Percentiles rank a stretch among this genome's conserved stretches.
These are phyloP conservation scores for Listrodromus nycthemerus DNA, from an alignment of 2,888 invertebrate genomes.

Conservation along the genomic window DNA sequence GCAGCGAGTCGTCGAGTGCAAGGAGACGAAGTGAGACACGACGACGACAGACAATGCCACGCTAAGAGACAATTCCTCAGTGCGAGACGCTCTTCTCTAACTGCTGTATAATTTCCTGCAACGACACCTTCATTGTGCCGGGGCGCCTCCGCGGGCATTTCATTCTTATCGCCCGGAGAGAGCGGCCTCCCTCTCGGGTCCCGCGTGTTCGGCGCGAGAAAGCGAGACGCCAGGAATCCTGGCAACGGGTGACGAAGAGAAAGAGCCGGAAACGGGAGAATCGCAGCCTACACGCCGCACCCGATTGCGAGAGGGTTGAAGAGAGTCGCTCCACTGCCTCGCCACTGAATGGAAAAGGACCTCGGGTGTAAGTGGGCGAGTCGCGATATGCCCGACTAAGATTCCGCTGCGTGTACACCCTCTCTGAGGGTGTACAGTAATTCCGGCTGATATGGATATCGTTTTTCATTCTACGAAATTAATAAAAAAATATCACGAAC, in stretches of 20 bases:
- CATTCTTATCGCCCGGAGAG: constrained; percentile 81
- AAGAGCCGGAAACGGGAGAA: constrained; percentile 56
- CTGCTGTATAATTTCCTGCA: constrained; percentile 85
- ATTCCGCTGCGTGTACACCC: constrained; percentile 13
- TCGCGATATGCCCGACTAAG: constrained; percentile 54
- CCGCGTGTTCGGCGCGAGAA: constrained; percentile 49
- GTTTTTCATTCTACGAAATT: too few relatives aligned
- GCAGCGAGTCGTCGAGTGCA: constrained; percentile 28
- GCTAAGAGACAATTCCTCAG: constrained; percentile 83
- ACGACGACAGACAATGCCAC: constrained; percentile 78
- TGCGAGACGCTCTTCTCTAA: constrained; percentile 82
- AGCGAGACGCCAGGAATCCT: constrained; percentile 55
- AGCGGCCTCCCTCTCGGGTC: constrained; percentile 21
- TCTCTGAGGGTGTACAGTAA: constrained; percentile 10
- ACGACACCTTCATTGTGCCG: constrained; percentile 84
- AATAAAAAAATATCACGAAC: too few relatives aligned
- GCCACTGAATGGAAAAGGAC: constrained; percentile 48
- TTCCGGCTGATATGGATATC: constrained; percentile 19
- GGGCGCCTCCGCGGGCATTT: constrained; percentile 74
- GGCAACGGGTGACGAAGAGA: constrained; percentile 53
- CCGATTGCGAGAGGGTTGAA: constrained; percentile 48
- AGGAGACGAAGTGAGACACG: constrained; percentile 64
- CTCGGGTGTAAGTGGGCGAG: constrained; percentile 61
- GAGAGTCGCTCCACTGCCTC: constrained; percentile 32
- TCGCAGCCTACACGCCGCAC: constrained; percentile 10